Evolutionary conservation across 2,888 invertebrate genomes (phyloP).

Genomic region (Pseudococcus jackbeardsleyi): DNA sequence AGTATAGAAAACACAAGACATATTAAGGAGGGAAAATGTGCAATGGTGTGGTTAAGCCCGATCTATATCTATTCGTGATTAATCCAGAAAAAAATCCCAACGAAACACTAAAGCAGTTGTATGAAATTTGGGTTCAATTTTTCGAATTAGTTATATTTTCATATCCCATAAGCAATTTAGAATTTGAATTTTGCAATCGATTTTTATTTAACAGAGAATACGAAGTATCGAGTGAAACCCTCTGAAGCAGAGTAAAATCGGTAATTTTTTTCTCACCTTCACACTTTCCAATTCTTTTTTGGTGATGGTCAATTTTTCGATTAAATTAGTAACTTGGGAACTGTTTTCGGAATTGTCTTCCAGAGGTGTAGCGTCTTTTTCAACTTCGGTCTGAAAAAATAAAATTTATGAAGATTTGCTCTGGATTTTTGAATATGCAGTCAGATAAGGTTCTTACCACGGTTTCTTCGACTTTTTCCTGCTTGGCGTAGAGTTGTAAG

Average conservation of each 20-base stretch:
- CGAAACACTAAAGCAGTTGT: not conserved
- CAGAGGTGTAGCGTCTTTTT: slow-evolving; percentile 12
- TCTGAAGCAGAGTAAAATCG: not conserved
- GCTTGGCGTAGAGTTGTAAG: slow-evolving; percentile 55
- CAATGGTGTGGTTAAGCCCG: slow-evolving; percentile 5
- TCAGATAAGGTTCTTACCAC: not conserved
- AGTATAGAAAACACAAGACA: not conserved
- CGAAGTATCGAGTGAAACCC: not conserved
- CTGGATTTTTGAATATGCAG: not conserved
- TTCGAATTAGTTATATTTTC: not conserved
- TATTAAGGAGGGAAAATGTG: not conserved
- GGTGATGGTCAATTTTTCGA: slow-evolving; percentile 86
- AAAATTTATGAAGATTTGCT: no score
- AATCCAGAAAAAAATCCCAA: not conserved
- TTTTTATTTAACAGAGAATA: not conserved
- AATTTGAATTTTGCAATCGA: not conserved
- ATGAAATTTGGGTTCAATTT: not conserved
- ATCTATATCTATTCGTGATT: not conserved
- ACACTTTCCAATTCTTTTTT: slow-evolving; percentile 89
- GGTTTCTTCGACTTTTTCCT: slow-evolving; percentile 54
- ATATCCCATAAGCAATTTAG: not conserved
- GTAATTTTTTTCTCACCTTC: slow-evolving; percentile 76
- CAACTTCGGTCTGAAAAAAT: slow-evolving; percentile 27
- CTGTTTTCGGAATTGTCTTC: slow-evolving; percentile 7
- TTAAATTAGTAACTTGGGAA: slow-evolving; percentile 73